Conservation (phyloP, 2,888 invertebrate species). For the Cecidostiba fungosa region DNA sequence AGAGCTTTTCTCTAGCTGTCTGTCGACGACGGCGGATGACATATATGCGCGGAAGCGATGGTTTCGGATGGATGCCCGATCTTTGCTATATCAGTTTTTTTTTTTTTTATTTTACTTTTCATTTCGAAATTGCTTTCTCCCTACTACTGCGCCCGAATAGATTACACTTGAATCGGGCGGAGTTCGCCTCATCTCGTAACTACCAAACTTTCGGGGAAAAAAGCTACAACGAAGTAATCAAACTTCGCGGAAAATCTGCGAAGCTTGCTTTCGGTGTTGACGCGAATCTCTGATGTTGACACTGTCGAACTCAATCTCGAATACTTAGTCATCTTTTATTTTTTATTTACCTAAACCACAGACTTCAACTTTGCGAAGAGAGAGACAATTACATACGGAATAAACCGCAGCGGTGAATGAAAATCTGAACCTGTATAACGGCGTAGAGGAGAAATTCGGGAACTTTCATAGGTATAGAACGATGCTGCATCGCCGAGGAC, state of each 20-base stretch:
- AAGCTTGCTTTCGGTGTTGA: background rate
- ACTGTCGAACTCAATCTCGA: background rate
- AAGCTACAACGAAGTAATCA: constrained; percentile 6
- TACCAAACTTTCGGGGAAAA: background rate
- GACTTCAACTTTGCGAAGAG: background rate
- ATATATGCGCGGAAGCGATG: constrained; percentile 14
- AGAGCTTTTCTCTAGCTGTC: constrained; percentile 24
- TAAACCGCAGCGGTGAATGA: background rate
- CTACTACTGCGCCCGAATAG: background rate
- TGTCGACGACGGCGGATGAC: background rate
- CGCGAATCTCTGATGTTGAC: background rate
- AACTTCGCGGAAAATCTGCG: background rate
- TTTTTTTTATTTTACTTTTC: background rate
- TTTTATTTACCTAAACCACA: background rate
- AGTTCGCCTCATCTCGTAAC: background rate
- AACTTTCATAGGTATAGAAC: background rate
- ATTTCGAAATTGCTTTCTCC: background rate
- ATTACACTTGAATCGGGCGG: background rate
- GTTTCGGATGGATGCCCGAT: background rate
- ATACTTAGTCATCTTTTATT: background rate
- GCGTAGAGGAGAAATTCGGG: constrained; percentile 14
- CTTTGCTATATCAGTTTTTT: background rate
- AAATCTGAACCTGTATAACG: background rate
- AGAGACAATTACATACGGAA: background rate
- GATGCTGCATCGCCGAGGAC: background rate